A percentile compares a stretch with the other conserved stretches of the same genome.
These are phyloP conservation scores for Hoplias malabaricus DNA, from an alignment of 2,113 vertebrate species.

Conservation along the genomic window DNA sequence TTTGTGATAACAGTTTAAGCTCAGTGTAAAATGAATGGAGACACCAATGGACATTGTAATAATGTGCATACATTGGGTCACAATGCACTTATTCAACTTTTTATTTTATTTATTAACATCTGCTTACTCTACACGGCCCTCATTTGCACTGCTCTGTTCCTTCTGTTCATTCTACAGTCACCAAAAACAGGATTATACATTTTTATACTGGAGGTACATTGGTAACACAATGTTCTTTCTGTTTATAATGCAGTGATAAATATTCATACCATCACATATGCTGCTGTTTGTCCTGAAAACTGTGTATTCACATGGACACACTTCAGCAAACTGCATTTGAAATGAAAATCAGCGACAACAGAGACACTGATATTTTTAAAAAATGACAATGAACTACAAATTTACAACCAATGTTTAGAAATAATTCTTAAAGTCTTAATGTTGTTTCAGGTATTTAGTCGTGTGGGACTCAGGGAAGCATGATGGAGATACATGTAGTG, in stretches of 20 bases:
- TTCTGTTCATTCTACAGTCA: background rate
- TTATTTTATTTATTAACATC: background rate
- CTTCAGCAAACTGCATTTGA: background rate
- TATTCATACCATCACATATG: background rate
- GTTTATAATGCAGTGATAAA: background rate
- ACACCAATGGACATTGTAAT: too few relatives aligned
- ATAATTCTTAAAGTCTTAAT: too few relatives aligned
- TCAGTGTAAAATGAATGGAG: too few relatives aligned
- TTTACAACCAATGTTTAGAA: background rate
- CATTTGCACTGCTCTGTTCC: background rate
- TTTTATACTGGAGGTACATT: background rate
- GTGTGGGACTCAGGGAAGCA: too few relatives aligned
- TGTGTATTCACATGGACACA: background rate
- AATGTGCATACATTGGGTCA: too few relatives aligned
- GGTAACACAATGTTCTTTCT: background rate
- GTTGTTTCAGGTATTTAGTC: too few relatives aligned
- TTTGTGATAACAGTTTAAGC: background rate
- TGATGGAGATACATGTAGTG: too few relatives aligned
- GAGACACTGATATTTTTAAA: background rate
- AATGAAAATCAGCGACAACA: background rate
- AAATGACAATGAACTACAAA: background rate
- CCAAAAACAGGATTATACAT: background rate
- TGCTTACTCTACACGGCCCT: background rate
- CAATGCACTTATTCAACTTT: background rate
- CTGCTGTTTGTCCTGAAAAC: background rate